Evolutionary conservation across 2,797 vertebrate genomes (phyloP).

Genomic region (Columba guinea): DNA sequence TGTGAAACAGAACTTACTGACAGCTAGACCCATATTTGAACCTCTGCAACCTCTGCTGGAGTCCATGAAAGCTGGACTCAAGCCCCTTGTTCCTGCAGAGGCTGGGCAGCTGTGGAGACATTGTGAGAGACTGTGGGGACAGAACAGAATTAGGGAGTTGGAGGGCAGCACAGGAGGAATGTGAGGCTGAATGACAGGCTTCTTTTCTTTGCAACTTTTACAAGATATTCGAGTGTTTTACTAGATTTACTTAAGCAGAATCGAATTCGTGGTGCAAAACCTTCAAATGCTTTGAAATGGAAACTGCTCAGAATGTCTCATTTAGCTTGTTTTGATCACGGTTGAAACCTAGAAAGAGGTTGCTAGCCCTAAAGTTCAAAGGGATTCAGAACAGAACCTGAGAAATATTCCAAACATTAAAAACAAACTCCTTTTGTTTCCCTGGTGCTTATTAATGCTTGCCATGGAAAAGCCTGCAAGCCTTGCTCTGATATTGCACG

Average conservation of each 20-base stretch:
- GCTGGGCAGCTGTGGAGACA: neutral
- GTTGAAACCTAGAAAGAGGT: constrained; percentile 11
- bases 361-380: constrained; percentile 10
- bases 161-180: neutral
- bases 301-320: neutral
- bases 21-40: neutral
- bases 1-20: neutral
- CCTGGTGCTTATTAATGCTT: neutral
- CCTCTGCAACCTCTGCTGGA: neutral
- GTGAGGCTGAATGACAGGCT: neutral
- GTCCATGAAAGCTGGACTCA: neutral
- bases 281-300: neutral
- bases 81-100: neutral
- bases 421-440: neutral
- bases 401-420: constrained; percentile 15
- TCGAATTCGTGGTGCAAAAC: neutral
- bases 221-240: constrained; percentile 4
- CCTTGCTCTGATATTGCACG: neutral
- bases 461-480: neutral
- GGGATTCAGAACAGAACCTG: neutral
- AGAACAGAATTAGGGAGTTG: neutral
- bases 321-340: neutral
- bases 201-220: neutral
- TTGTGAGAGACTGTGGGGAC: neutral
- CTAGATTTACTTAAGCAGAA: neutral